A percentile compares a stretch with the other conserved stretches of the same genome.
Conservation (phyloP, 2,113 vertebrate species). For the Peromyscus californicus region DNA sequence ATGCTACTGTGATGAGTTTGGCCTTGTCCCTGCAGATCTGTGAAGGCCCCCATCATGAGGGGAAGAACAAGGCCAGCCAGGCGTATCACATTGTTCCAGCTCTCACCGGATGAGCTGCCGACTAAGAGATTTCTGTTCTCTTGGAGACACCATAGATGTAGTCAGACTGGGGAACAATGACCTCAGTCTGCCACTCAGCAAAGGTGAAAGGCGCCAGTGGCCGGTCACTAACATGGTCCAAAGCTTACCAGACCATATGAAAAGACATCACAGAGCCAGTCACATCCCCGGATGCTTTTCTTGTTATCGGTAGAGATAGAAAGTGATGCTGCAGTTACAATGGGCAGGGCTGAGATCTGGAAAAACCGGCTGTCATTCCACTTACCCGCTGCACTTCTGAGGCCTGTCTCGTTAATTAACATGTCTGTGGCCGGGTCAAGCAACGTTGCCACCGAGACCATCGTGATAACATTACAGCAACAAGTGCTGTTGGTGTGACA, state of each 20-base stretch:
- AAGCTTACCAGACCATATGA: slow-evolving; percentile 78
- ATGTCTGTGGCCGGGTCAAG: slow-evolving; percentile 4
- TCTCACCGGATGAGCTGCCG: slow-evolving; percentile 56
- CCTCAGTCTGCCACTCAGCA: slow-evolving; percentile 74
- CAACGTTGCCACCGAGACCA: background rate
- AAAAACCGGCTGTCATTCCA: background rate
- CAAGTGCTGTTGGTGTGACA: background rate
- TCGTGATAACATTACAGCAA: background rate
- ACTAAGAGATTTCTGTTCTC: slow-evolving; percentile 75
- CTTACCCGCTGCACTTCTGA: slow-evolving; percentile 18
- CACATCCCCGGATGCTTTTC: slow-evolving; percentile 57
- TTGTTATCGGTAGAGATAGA: slow-evolving; percentile 40
- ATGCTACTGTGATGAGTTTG: slow-evolving; percentile 1
- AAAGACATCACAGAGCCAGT: background rate
- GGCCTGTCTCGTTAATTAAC: slow-evolving; percentile 25
- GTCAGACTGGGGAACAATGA: slow-evolving; percentile 66
- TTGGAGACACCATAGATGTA: slow-evolving; percentile 52
- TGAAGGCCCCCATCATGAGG: slow-evolving; percentile 31
- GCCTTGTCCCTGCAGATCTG: slow-evolving; percentile 40
- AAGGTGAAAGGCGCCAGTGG: slow-evolving; percentile 74
- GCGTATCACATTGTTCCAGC: slow-evolving; percentile 62
- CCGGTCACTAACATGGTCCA: slow-evolving; percentile 69
- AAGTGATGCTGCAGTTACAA: slow-evolving; percentile 56
- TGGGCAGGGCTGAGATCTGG: slow-evolving; percentile 4
- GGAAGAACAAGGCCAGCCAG: slow-evolving; percentile 48